phyloP scores from a whole-genome alignment of 2,888 invertebrate species.

The Eretmocerus hayati region DNA sequence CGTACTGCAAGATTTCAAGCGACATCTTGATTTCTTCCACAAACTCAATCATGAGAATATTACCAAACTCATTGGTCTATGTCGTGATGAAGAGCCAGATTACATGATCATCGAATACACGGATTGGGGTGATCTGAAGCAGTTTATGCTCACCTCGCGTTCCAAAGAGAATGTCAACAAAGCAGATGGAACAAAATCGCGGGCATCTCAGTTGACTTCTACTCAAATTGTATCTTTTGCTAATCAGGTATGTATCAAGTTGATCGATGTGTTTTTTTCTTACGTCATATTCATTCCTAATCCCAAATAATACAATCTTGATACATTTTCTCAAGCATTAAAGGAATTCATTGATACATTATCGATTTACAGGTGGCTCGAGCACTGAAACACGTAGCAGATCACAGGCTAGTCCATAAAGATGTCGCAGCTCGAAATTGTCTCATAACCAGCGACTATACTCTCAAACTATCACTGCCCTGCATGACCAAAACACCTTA shows the following conservation, averaged over 20 bases:
- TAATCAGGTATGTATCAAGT: conserved; percentile 41
- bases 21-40: conserved; percentile 80
- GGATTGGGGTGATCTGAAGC: conserved; percentile 93
- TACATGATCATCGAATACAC: conserved; percentile 85
- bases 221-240: conserved; percentile 62
- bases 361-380: conserved; percentile 67
- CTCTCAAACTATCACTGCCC: conserved; percentile 76
- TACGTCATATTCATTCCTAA: neutral
- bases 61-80: conserved; percentile 71
- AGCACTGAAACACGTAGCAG: conserved; percentile 73
- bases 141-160: conserved; percentile 64
- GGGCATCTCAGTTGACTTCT: conserved; percentile 58
- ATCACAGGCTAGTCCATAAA: conserved; percentile 74
- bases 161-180: conserved; percentile 28
- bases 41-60: conserved; percentile 79
- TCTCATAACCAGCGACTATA: conserved; percentile 72
- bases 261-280: neutral
- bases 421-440: conserved; percentile 91
- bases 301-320: neutral
- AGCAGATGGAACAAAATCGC: conserved; percentile 40
- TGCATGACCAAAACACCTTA: conserved; percentile 79
- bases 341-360: neutral
- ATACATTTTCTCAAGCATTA: neutral
- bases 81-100: conserved; percentile 78
- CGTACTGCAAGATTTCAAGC: conserved; percentile 74